Evolutionary conservation across 1,140 invertebrate species (phyloP).

Genomic region (Eupeodes corollae): DNA sequence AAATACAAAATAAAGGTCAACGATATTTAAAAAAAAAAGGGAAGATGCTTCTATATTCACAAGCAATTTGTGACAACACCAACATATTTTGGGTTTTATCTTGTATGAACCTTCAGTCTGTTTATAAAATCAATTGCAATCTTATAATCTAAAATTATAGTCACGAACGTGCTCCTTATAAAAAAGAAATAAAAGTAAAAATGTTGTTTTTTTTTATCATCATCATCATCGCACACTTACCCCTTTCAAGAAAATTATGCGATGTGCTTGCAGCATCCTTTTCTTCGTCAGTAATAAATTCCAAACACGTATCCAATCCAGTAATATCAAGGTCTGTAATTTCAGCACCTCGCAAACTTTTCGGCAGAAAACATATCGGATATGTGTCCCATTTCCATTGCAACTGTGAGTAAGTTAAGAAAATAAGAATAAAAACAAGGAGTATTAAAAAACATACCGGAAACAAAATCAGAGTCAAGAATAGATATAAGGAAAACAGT

Average conservation of each 20-base stretch:
- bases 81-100: too few species aligned
- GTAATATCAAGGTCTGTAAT: conserved; percentile 33
- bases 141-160: too few species aligned
- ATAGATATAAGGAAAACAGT: too few species aligned
- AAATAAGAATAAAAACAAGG: conserved; percentile 3
- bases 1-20: too few species aligned
- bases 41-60: too few species aligned
- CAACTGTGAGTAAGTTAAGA: conserved; percentile 13
- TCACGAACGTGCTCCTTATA: too few species aligned
- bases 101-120: neutral
- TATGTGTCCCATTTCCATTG: conserved; percentile 34
- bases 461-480: too few species aligned
- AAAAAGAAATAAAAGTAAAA: neutral
- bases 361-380: conserved; percentile 35
- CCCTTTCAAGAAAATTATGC: conserved; percentile 36
- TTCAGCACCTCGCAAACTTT: conserved; percentile 30
- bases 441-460: neutral
- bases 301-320: conserved; percentile 29
- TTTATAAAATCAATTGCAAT: too few species aligned
- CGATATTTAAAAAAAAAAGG: too few species aligned
- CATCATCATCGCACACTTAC: too few species aligned
- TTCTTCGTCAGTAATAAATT: conserved; percentile 35
- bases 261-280: conserved; percentile 37
- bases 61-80: too few species aligned
- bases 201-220: neutral